Base-by-base conservation (phyloP, 2,888 invertebrate genomes). In the Tenthredo scrophulariae region DNA sequence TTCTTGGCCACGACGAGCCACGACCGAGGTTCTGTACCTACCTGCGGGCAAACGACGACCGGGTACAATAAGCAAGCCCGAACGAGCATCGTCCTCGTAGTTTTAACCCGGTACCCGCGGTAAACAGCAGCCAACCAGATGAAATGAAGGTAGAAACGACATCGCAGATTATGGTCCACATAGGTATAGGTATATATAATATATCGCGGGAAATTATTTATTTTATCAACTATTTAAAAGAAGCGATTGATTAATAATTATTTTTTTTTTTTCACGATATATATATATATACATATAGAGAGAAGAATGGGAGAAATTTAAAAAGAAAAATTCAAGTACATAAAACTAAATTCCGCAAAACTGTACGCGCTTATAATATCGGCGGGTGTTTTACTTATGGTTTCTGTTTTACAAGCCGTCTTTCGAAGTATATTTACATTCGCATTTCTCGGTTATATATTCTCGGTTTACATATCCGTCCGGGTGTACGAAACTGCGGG, bases 1-100 rank as follows among this genome's bases (percentile, higher is more conserved):
- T 90, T 89, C 87, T 86, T 85, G 87, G 87, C 87, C 87, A 86
- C 86, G 85, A 87, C 89, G 22, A 67, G 50, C 67, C 67, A 67
- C 83, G 70, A 70, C 70, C 22, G 43, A 43, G 40, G n/a, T 74
- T 43, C 40, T 43, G 72, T 74, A 43, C 72, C 72, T 74, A 70
- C 70, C 62, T 26, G 72, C 70, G 70, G 70, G 70, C 70, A 70
- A 70, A 33, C 37, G n/a, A 33, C 33, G 70, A 70, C 18, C 54
- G 54, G 54, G 54, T n/a, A 54, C 70, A 70, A 70, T 70, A 29
- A 70, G 70, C 29, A n/a, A 70, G 4, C 15, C 70, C 70, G 70
- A 29, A 26, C 29, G 67, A 33, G 22, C 67, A 26, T 33, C 67
- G 67, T 67, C 54, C 54, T 54, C 54, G 54, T 54, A 54, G 54